phyloP scores from a whole-genome alignment of 2,113 vertebrate genomes.

The Gracilinanus agilis region DNA sequence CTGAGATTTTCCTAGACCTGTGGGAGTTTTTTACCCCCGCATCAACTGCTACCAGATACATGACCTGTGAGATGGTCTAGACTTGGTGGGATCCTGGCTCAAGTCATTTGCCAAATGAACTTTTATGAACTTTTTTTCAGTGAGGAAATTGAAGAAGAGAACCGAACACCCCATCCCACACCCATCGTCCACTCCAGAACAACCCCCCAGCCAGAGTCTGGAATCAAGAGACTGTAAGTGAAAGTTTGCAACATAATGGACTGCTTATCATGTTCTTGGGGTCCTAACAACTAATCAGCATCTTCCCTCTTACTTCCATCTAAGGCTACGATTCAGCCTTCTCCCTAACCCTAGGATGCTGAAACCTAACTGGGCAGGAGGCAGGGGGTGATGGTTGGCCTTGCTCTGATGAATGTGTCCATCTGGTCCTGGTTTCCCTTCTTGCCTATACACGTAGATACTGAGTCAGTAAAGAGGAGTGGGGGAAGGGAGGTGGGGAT shows the following conservation, averaged over 20 bases:
- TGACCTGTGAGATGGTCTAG: constrained; percentile 12
- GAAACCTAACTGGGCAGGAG: background rate
- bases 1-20: no score
- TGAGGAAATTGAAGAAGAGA: constrained; percentile 94
- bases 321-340: constrained; percentile 1
- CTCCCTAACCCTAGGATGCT: constrained; percentile 6
- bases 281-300: background rate
- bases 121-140: constrained; percentile 79
- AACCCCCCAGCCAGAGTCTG: constrained; percentile 90
- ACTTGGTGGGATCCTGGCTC: background rate
- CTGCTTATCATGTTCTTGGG: accelerated
- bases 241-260: accelerated
- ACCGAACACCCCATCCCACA: constrained; percentile 80
- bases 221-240: constrained; percentile 96
- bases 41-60: background rate
- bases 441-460: background rate
- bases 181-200: constrained; percentile 84
- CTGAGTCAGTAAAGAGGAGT: background rate
- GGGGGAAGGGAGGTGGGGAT: background rate
- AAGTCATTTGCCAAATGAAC: background rate
- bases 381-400: accelerated
- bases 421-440: background rate
- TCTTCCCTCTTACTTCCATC: background rate
- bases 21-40: no score
- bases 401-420: constrained; percentile 17